Conservation (phyloP, 2,888 invertebrate species). For the Drosophila anceps region DNA sequence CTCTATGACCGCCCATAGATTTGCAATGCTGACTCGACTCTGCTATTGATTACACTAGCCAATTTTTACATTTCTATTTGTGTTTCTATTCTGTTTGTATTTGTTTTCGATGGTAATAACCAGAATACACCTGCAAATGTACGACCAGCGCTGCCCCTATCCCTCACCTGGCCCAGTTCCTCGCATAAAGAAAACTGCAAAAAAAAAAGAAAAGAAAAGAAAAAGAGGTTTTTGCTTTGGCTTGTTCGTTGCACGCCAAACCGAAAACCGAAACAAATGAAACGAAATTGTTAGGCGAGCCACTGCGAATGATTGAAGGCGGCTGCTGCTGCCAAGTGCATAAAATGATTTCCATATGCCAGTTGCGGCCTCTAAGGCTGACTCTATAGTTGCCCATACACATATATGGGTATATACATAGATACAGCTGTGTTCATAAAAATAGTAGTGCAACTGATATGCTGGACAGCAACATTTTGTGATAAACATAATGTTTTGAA, state of each 20-base stretch:
- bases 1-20: conserved; percentile 14
- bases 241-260: conserved; percentile 22
- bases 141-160: neutral
- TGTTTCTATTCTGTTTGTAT: conserved; percentile 15
- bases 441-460: too few relatives aligned
- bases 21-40: conserved; percentile 18
- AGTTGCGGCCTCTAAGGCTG: conserved; percentile 12
- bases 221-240: neutral
- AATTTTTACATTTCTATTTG: conserved; percentile 34
- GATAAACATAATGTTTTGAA: too few relatives aligned
- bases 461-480: too few relatives aligned
- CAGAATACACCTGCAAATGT: conserved; percentile 42
- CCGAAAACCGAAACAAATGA: conserved; percentile 29
- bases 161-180: neutral
- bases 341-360: conserved; percentile 47
- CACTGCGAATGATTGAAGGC: conserved; percentile 17
- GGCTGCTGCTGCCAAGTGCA: conserved; percentile 47
- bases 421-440: neutral
- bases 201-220: neutral
- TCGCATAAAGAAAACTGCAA: neutral
- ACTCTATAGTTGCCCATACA: too few relatives aligned
- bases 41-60: conserved; percentile 50
- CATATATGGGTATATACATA: too few relatives aligned
- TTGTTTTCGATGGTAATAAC: conserved; percentile 42
- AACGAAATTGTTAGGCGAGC: conserved; percentile 12